phyloP scores from a whole-genome alignment of 2,888 invertebrate species.

The Calameuta filiformis region DNA sequence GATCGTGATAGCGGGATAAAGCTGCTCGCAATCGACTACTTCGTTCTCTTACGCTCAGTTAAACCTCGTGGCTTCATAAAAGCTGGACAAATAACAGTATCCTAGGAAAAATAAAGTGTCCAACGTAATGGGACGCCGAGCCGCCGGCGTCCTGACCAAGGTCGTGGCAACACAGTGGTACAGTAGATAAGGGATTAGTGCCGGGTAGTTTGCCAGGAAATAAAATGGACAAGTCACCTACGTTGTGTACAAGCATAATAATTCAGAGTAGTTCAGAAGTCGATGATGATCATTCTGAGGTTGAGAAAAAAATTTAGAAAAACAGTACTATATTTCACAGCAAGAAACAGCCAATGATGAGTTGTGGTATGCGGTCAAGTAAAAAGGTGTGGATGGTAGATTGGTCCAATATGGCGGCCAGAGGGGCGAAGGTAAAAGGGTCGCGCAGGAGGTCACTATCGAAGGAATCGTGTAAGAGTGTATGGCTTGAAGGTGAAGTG shows the following conservation, averaged over 20 bases:
- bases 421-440: constrained; percentile 54
- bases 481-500: neutral
- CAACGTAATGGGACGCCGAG: neutral
- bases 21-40: neutral
- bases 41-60: neutral
- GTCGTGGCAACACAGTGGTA: neutral
- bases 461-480: constrained; percentile 53
- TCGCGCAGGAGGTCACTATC: constrained; percentile 59
- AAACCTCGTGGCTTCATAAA: neutral
- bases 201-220: neutral
- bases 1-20: neutral
- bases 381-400: constrained; percentile 41
- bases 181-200: no score
- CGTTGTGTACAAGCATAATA: neutral
- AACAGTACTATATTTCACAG: neutral
- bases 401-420: constrained; percentile 39
- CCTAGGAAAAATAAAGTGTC: neutral
- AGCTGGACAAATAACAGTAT: neutral
- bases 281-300: neutral
- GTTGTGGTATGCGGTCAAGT: neutral
- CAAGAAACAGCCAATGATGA: neutral
- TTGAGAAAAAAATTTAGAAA: neutral
- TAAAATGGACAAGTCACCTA: neutral
- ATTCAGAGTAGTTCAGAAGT: neutral
- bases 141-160: neutral